Base-by-base conservation (phyloP, 2,797 vertebrate species). In the Cyclopterus lumpus region DNA sequence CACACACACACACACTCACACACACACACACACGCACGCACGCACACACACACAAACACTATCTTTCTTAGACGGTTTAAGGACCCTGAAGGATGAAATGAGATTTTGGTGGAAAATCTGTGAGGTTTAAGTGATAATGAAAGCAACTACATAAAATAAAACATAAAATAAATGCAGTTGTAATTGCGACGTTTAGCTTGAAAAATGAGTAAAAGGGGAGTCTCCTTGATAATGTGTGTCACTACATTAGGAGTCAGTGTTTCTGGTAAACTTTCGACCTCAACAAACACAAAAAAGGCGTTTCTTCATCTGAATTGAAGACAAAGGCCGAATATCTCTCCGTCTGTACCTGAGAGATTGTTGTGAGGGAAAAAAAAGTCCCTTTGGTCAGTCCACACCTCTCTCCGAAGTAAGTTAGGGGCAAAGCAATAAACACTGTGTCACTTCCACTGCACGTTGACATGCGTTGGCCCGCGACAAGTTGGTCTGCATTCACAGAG, bases 361-460 rank as follows among this genome's bases (percentile, higher is more conserved):
- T 69, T 2, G 78, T 12, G 71, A 59, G 82, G 84, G 70, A 55
- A 79, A 82, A 59, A 85, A 85, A 84, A 20, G 76, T 26, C 57
- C 16, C 80, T 84, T 36, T 79, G 84, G 85, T 90, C 76, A 74
- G 46, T 87, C 87, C 67, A 26, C 85, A 81, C 75, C 58, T 82
- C 58, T 84, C 77, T 54, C 20, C 30, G 5, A 71, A 81, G 81
- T 16, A 78, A 85, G 70, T 78, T 28, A 20, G 68, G 86, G 84
- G 42, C 79, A 77, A 81, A 90, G 86, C 87, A 90, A 89, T 91
- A 91, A 90, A 93, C 90, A 79, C 78, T 0, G 55, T 65, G 88
- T 90, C 89, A 88, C 88, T 86, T 89, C 86, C 81, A 86, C 86
- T 86, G 75, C 68, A 8, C 75, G 80, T 6, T 71, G 85, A 91